These are phyloP conservation scores for Metopolophium dirhodum DNA, from an alignment of 1,140 invertebrate species.

Conservation along the genomic window DNA sequence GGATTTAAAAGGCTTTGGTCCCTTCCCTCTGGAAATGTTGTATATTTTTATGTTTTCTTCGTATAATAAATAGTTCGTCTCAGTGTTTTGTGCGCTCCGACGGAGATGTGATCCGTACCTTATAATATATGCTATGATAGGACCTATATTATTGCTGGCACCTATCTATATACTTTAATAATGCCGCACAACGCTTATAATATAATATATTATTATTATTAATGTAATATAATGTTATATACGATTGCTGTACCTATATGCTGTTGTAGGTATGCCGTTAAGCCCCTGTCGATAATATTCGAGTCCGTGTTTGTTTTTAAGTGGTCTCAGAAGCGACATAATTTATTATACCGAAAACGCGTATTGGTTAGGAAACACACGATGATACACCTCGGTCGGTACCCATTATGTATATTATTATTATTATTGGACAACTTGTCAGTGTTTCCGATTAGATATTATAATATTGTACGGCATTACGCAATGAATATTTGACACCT, in stretches of 20 bases:
- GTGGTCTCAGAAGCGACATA: background rate
- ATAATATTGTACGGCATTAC: slow-evolving; percentile 1
- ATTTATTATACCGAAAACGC: background rate
- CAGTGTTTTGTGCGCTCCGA: no score
- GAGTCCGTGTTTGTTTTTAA: background rate
- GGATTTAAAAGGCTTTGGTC: no score
- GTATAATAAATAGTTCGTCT: no score
- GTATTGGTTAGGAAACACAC: background rate
- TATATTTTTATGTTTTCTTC: no score
- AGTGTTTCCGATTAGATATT: background rate
- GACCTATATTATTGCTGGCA: no score
- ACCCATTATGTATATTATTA: background rate
- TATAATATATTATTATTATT: background rate
- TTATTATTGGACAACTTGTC: slow-evolving; percentile 16
- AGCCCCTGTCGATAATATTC: background rate
- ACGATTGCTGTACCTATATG: background rate
- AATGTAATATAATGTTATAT: background rate
- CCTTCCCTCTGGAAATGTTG: no score
- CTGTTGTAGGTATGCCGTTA: background rate
- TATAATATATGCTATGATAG: no score
- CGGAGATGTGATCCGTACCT: no score
- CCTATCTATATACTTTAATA: background rate
- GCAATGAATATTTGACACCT: slow-evolving; percentile 1
- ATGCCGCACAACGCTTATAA: background rate
- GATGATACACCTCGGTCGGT: background rate